phyloP scores from a whole-genome alignment of 2,113 vertebrate genomes.

The Psammodynastes pulverulentus region DNA sequence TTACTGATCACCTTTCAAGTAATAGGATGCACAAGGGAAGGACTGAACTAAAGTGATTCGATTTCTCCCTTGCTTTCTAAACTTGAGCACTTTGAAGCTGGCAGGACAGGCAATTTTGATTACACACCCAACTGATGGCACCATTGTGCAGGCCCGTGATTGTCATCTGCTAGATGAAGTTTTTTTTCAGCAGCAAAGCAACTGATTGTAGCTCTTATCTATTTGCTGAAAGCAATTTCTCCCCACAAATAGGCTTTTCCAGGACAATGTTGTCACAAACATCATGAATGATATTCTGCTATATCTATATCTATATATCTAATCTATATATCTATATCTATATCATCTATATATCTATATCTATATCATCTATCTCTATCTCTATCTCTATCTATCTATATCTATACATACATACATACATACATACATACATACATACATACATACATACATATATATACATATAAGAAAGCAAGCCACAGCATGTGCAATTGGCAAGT shows the following conservation, averaged over 20 bases:
- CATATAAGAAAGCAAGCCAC: neutral
- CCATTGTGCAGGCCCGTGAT: neutral
- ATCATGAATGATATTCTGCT: neutral
- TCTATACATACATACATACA: too few relatives aligned
- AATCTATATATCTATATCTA: too few relatives aligned
- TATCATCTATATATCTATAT: too few relatives aligned
- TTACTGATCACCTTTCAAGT: neutral
- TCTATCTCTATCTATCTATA: too few relatives aligned
- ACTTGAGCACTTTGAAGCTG: neutral
- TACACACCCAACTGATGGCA: too few relatives aligned
- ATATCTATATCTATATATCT: too few relatives aligned
- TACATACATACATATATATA: too few relatives aligned
- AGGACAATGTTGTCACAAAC: neutral
- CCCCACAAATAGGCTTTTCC: neutral
- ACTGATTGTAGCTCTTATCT: neutral
- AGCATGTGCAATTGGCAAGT: neutral
- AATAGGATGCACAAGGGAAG: neutral
- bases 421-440: too few relatives aligned
- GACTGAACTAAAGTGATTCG: neutral
- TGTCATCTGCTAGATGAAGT: neutral
- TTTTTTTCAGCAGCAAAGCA: neutral
- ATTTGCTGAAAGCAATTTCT: neutral
- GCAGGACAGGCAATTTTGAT: neutral
- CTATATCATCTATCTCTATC: too few relatives aligned
- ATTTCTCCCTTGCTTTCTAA: neutral